A percentile compares a stretch with the other conserved stretches of the same genome.
phyloP scores from a whole-genome alignment of 1,140 invertebrate species.

The Riptortus pedestris region DNA sequence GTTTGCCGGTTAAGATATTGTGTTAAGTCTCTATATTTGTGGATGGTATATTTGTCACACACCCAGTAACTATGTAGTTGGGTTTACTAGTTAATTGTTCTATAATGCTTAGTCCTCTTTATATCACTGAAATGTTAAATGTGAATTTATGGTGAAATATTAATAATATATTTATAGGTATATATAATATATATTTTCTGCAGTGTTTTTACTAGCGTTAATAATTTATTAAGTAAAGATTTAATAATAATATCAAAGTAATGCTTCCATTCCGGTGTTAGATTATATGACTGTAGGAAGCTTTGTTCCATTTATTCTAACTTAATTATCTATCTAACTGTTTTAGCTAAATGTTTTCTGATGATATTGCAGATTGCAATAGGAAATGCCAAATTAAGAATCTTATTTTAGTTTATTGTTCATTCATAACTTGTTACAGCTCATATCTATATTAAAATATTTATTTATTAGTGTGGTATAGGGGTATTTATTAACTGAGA shows the following conservation, averaged over 20 bases:
- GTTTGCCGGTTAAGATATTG: neutral
- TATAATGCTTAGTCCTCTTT: constrained; percentile 6
- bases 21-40: neutral
- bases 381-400: constrained; percentile 11
- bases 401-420: constrained; percentile 13
- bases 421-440: constrained; percentile 5
- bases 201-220: constrained; percentile 5
- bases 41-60: constrained; percentile 1
- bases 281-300: constrained; percentile 9
- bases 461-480: constrained; percentile 19
- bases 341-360: constrained; percentile 9
- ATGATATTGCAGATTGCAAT: constrained; percentile 9
- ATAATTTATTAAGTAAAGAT: constrained; percentile 11
- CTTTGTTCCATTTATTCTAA: constrained; percentile 11
- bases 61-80: constrained; percentile 12
- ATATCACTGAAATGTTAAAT: constrained; percentile 11
- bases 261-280: constrained; percentile 25
- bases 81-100: constrained; percentile 18
- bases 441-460: constrained; percentile 14
- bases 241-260: constrained; percentile 10
- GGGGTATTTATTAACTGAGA: constrained; percentile 19
- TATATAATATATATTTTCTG: constrained; percentile 12
- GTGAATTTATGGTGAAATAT: constrained; percentile 14
- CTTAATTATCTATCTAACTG: neutral
- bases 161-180: constrained; percentile 16